Evolutionary conservation across 2,113 vertebrate species (phyloP).

Genomic region (Percopsis transmontana): DNA sequence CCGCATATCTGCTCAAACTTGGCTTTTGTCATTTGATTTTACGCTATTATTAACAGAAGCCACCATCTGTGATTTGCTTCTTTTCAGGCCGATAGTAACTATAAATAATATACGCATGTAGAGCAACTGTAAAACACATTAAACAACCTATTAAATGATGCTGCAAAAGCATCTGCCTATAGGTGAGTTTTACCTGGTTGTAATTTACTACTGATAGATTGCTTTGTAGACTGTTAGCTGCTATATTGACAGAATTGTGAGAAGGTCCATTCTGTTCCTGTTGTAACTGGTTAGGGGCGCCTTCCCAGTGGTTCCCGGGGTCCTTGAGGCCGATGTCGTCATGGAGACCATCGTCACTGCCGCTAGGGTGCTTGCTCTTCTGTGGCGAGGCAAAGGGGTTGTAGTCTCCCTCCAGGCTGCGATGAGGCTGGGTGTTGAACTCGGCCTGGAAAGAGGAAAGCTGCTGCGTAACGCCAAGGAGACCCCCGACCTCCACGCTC

Average conservation of each 20-base stretch:
- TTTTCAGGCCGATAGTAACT: no score
- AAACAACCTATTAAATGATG: background rate
- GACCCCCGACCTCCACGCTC: constrained; percentile 96
- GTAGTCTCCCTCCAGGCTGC: constrained; percentile 95
- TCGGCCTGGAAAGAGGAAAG: constrained; percentile 98
- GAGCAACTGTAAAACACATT: no score
- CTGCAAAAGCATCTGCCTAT: background rate
- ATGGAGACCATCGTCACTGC: constrained; percentile 58
- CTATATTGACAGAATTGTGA: constrained; percentile 98
- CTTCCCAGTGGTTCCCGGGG: constrained; percentile 90
- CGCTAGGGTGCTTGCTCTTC: constrained; percentile 92
- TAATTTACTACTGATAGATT: constrained; percentile 98
- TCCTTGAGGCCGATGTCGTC: constrained; percentile 84
- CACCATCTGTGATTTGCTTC: background rate
- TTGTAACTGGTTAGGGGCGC: constrained; percentile 90
- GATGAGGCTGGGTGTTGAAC: constrained; percentile 98
- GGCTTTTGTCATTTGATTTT: no score
- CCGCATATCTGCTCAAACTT: constrained; percentile 82
- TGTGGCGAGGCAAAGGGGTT: constrained; percentile 98
- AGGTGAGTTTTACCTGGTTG: constrained; percentile 89
- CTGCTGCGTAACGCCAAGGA: constrained; percentile 98
- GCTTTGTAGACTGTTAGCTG: constrained; percentile 97
- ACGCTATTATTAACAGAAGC: background rate
- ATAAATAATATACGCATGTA: no score
- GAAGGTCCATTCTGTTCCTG: constrained; percentile 99